Base-by-base conservation (phyloP, 2,888 invertebrate genomes). In the Parthenolecanium corni region DNA sequence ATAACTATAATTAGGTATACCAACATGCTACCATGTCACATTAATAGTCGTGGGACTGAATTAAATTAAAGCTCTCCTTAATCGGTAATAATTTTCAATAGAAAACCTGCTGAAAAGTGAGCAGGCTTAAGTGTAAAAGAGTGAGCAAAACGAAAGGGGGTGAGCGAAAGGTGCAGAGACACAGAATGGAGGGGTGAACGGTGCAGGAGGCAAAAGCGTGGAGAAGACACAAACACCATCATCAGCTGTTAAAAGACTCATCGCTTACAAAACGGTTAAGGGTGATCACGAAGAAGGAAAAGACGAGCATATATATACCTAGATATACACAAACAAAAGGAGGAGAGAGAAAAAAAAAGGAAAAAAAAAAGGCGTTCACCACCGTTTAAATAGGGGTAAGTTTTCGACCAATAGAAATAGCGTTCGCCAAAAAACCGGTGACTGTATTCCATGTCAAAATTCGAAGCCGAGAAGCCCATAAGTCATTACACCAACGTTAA, bases 381-480 rank as follows among this genome's bases (percentile, higher is more conserved):
- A 42, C 36, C 23, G 36, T 18, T 31, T 47, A 14, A 58, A 58
- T 49, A 58, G 51, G 58, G 58, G 58, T 58, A 49, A 58, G 23
- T 36, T 36, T 31, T 49, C 12, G 36, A 25, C 58, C 58, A 58
- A 58, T 58, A 47, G 49, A 36, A 58, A 38, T 21, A 36, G 38
- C 40, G 46, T 16, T 21, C n/a, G n/a, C 20, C 49, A 21, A 20
- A 46, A 58, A 58, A 58, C 46, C 58, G 38, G 58, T 58, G 58
- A 58, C 58, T 58, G 49, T 47, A 14, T 58, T 49, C 58, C 38
- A 58, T 58, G 58, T 58, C 58, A 58, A 58, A 58, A 58, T 58
- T 58, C 31, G 58, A 58, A 58, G 58, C 58, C 46, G 58, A 58
- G 58, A 58, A 58, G 58, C 51, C 58, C 49, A 51, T 49, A 58